Evolutionary conservation across 2,113 vertebrate genomes (phyloP).

Genomic region (Ochotona curzoniae): DNA sequence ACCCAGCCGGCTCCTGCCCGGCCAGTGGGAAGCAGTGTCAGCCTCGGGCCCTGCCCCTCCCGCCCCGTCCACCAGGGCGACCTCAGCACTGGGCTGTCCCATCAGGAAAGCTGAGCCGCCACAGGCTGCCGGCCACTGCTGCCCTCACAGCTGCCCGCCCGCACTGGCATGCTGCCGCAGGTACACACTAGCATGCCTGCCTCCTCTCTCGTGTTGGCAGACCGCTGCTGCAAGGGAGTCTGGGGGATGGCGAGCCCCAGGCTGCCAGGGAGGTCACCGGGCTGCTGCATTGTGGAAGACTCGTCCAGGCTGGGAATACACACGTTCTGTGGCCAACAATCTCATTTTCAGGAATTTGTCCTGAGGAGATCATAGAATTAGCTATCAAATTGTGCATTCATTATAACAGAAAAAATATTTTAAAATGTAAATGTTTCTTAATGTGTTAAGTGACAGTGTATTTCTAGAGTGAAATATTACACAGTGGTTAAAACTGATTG

Average conservation of each 20-base stretch:
- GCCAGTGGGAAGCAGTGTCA: too few relatives aligned
- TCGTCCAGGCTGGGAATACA: too few relatives aligned
- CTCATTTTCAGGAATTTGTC: neutral
- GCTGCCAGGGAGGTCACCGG: too few relatives aligned
- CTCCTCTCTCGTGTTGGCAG: neutral
- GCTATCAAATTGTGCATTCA: neutral
- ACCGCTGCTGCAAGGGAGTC: neutral
- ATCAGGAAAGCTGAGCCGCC: neutral
- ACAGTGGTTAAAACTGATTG: neutral
- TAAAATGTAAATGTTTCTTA: slow-evolving; percentile 18
- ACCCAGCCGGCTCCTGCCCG: neutral
- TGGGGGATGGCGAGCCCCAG: neutral
- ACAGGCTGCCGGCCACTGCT: neutral
- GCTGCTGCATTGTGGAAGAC: too few relatives aligned
- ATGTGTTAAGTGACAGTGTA: neutral
- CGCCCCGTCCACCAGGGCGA: too few relatives aligned
- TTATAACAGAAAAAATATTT: neutral
- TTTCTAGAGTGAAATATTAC: neutral
- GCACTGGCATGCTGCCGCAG: too few relatives aligned
- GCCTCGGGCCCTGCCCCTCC: too few relatives aligned
- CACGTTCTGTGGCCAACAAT: neutral
- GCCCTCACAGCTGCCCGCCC: too few relatives aligned
- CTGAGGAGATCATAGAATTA: neutral
- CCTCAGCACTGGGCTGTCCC: neutral
- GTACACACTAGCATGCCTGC: too few relatives aligned